Percentiles rank a stretch among this genome's conserved stretches.
Evolutionary conservation across 2,113 vertebrate genomes (phyloP).

Genomic region (Girardinichthys multiradiatus): DNA sequence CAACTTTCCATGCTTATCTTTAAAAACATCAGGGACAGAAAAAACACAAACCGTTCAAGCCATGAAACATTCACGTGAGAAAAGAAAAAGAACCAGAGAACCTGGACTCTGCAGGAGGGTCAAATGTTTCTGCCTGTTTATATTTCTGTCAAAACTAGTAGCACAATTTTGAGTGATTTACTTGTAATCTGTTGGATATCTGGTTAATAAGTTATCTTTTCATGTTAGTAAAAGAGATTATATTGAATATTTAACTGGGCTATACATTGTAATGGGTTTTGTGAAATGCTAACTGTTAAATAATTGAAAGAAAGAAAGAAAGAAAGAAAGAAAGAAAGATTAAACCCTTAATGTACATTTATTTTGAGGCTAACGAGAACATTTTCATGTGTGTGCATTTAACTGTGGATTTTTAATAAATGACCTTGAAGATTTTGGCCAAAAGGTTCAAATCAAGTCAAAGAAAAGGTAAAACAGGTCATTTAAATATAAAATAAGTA

Average conservation of each 20-base stretch:
- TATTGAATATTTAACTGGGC: neutral
- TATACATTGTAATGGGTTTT: neutral
- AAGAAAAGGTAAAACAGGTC: neutral
- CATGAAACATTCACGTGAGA: slow-evolving; percentile 19
- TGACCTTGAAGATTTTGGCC: neutral
- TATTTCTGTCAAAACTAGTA: neutral
- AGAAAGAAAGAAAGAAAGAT: neutral
- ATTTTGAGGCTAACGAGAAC: neutral
- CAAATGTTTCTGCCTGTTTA: neutral
- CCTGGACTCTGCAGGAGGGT: neutral
- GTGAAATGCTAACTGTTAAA: neutral
- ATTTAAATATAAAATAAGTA: neutral
- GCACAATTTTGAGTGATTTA: no score
- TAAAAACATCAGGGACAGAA: neutral
- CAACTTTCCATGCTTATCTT: slow-evolving; percentile 18
- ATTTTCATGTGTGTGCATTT: neutral
- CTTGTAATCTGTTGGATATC: neutral
- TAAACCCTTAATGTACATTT: neutral
- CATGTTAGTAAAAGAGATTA: neutral
- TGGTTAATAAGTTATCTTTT: neutral
- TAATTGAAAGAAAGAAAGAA: neutral
- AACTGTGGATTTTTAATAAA: neutral
- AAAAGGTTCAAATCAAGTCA: neutral
- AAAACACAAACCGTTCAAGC: slow-evolving; percentile 3
- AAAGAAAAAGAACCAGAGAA: slow-evolving; percentile 2